Conservation (phyloP, 2,797 vertebrate genomes). For the Coluber constrictor region DNA sequence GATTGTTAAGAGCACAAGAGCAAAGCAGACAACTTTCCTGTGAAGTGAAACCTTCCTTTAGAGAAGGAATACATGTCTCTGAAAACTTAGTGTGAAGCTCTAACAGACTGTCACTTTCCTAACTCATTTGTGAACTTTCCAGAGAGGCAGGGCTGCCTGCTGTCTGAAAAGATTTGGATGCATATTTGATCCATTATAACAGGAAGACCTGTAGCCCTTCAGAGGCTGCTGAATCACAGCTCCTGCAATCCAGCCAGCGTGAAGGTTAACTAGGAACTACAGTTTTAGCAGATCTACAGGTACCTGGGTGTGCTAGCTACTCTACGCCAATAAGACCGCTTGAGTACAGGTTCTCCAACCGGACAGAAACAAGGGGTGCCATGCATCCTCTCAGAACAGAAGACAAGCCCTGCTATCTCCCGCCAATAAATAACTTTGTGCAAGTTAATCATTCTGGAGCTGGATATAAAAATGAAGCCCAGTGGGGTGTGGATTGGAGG, state of each 20-base stretch:
- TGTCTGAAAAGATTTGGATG: neutral
- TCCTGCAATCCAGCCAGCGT: neutral
- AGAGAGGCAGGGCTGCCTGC: neutral
- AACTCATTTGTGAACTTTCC: neutral
- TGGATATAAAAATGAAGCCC: slow-evolving; percentile 65
- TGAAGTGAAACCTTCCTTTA: neutral
- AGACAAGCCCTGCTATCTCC: neutral
- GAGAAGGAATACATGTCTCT: no score
- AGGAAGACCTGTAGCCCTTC: neutral
- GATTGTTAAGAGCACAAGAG: neutral
- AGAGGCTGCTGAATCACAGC: neutral
- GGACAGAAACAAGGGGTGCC: no score
- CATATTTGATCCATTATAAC: neutral
- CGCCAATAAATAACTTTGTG: slow-evolving; percentile 66
- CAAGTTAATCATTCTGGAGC: slow-evolving; percentile 63
- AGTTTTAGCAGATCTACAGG: neutral
- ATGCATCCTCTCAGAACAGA: neutral
- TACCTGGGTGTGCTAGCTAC: neutral
- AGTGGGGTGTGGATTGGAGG: slow-evolving; percentile 44
- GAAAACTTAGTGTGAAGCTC: neutral
- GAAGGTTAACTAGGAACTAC: neutral
- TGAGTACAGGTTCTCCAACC: neutral
- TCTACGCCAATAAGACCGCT: neutral
- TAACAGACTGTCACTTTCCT: neutral
- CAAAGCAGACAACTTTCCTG: neutral